Conservation (phyloP, 2,888 invertebrate species). For the Mythimna albipuncta region DNA sequence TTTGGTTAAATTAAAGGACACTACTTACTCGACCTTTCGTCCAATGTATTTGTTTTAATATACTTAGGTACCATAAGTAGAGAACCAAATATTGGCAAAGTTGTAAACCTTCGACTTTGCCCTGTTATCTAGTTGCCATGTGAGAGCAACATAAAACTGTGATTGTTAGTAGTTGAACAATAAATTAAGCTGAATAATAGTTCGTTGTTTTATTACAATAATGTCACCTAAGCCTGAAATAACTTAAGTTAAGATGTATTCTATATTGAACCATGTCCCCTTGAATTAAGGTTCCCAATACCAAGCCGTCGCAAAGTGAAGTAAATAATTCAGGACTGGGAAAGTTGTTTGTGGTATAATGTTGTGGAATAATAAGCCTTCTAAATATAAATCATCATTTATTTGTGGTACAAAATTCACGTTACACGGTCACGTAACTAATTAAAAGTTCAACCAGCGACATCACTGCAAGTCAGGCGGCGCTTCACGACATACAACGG, state of each 20-base stretch:
- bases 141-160: conserved; percentile 77
- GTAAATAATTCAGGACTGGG: not conserved
- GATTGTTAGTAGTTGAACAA: conserved; percentile 83
- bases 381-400: conserved; percentile 68
- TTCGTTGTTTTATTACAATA: conserved; percentile 44
- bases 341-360: not conserved
- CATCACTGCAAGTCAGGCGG: conserved; percentile 40
- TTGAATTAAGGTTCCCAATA: not conserved
- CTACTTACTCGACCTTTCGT: conserved; percentile 20
- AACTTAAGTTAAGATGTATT: not conserved
- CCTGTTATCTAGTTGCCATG: conserved; percentile 56
- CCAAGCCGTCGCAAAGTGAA: not conserved
- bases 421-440: conserved; percentile 66
- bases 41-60: conserved; percentile 37
- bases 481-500: conserved; percentile 33
- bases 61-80: conserved; percentile 33
- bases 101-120: conserved; percentile 30
- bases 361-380: conserved; percentile 42
- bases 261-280: not conserved
- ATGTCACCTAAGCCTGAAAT: not conserved
- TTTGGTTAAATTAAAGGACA: conserved; percentile 30
- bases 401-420: conserved; percentile 79
- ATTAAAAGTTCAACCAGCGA: conserved; percentile 66
- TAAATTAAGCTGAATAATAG: conserved; percentile 76
- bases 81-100: conserved; percentile 53